Evolutionary conservation across 2,113 vertebrate species (phyloP).

Genomic region (Chloropsis cyanopogon): DNA sequence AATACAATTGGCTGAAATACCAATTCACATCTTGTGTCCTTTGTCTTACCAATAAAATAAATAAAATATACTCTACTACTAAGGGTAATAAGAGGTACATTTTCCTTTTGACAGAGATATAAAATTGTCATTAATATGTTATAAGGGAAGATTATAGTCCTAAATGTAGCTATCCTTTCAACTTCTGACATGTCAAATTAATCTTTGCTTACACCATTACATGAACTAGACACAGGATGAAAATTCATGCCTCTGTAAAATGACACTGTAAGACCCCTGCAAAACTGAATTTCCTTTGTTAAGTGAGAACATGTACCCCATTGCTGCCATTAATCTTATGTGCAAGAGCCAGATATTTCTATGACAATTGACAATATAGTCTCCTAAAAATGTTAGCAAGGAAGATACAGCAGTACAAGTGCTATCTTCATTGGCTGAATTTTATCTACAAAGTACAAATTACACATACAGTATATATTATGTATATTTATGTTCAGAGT

Average conservation of each 20-base stretch:
- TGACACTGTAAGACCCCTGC: not conserved
- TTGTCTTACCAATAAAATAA: slow-evolving; percentile 41
- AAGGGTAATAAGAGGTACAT: slow-evolving; percentile 28
- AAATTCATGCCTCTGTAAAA: slow-evolving; percentile 3
- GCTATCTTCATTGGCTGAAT: not conserved
- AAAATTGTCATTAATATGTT: slow-evolving; percentile 51
- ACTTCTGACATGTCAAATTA: slow-evolving; percentile 24
- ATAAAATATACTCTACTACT: slow-evolving; percentile 7
- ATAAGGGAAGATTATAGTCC: slow-evolving; percentile 31
- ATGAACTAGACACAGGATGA: slow-evolving; percentile 1
- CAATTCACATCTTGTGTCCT: not conserved
- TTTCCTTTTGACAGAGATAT: slow-evolving; percentile 38
- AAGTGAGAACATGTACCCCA: not conserved
- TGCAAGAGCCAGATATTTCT: not conserved
- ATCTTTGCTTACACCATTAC: slow-evolving; percentile 58
- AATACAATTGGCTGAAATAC: slow-evolving; percentile 11
- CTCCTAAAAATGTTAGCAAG: not conserved
- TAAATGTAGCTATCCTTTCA: slow-evolving; percentile 40
- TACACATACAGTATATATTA: not conserved
- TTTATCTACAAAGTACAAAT: not conserved
- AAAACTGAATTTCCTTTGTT: not conserved
- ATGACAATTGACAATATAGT: not conserved
- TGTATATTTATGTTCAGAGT: not conserved
- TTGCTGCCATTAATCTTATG: not conserved
- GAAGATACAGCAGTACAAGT: not conserved